Base-by-base conservation (phyloP, 2,888 invertebrate genomes). In the Megaustenia siamemsis region DNA sequence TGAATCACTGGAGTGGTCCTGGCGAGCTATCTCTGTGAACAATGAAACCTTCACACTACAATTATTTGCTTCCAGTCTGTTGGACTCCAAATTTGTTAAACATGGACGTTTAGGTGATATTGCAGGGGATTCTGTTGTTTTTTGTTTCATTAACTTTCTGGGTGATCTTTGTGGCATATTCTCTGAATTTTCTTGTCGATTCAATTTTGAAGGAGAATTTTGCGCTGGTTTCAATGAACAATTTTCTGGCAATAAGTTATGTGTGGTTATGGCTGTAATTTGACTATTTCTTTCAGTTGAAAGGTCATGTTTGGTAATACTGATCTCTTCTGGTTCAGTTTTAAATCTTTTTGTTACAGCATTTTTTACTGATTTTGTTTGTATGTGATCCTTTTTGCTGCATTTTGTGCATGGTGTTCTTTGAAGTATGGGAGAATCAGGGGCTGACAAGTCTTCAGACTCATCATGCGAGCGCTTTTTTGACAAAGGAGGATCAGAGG, bases 101-200 rank as follows among this genome's bases (percentile, higher is more conserved):
- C 84, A 84, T 43, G 84, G 84, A 24, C 80, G 84, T 28, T 80
- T 84, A n/a, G 84, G 84, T n/a, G 83, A 83, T 53, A 1, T 53
- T 21, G n/a, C 38, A 40, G 78, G 69, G 24, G 77, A 83, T 45
- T 49, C 73, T 43, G 21, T 45, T 38, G 43, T 32, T 28, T 40
- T 78, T 21, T 71, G 60, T 68, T 83, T 83, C 2, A 43, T 6
- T 45, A 56, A 56, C 56, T 82, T 69, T 15, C 38, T 49, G 10
- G 75, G 75, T 15, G 82, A 75, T 1, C 10, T 40, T 56, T 71
- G 28, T 60, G 77, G 63, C 45, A 80, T 32, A 53, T 80, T 80
- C 45, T 80, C 68, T 21, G 49, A 43, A 78, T 78, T n/a, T 40
- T 63, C 77, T 56, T 76, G 24, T 35, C 43, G 35, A 6, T 40